Evolutionary conservation across 2,888 invertebrate species (phyloP).

Genomic region (Sinotaia quadrata): DNA sequence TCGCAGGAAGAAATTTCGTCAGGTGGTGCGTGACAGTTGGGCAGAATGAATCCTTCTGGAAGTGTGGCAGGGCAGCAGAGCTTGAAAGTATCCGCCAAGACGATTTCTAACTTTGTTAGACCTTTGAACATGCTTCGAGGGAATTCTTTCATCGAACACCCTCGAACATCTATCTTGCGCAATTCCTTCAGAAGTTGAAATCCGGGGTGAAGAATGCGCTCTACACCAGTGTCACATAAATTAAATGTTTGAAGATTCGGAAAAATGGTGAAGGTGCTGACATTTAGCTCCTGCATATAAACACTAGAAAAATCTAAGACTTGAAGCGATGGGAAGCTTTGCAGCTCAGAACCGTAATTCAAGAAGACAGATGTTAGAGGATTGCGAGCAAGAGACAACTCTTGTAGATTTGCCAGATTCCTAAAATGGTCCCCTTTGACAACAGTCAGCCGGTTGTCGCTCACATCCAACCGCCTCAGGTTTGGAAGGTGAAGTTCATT

Average conservation of each 20-base stretch:
- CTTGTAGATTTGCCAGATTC: not conserved
- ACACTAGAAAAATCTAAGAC: too few relatives aligned
- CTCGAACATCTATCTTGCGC: not conserved
- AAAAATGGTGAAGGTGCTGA: too few relatives aligned
- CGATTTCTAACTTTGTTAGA: not conserved
- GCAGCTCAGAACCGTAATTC: too few relatives aligned
- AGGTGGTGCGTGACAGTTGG: not conserved
- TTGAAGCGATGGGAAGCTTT: too few relatives aligned
- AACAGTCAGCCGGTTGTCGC: constrained; percentile 13
- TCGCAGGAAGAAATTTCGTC: not conserved
- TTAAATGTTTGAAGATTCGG: not conserved
- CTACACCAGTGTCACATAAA: not conserved
- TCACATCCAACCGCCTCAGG: constrained; percentile 24
- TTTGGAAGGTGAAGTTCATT: not conserved
- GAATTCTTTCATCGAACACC: not conserved
- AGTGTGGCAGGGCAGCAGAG: not conserved
- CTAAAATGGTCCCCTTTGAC: not conserved
- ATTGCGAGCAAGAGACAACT: not conserved
- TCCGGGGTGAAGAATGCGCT: not conserved
- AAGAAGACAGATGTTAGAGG: not conserved
- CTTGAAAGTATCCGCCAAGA: not conserved
- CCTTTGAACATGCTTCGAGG: not conserved
- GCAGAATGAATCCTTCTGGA: not conserved
- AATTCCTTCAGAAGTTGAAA: not conserved
- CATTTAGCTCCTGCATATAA: too few relatives aligned